Conservation (phyloP, 2,113 vertebrate species). For the Hyperoodon ampullatus region DNA sequence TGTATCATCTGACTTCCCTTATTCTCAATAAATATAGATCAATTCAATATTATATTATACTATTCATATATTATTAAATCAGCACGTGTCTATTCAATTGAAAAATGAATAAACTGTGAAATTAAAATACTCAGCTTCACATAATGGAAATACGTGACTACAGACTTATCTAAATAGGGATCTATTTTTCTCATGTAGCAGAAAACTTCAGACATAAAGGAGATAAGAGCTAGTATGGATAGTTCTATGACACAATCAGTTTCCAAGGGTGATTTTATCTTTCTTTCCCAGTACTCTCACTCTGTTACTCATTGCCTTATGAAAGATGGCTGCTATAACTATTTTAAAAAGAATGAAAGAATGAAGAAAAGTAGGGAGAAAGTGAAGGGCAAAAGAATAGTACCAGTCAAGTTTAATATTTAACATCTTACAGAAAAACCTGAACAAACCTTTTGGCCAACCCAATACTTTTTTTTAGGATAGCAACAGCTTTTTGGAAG, state of each 20-base stretch:
- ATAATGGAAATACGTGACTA: neutral
- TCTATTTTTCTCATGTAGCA: neutral
- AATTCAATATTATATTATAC: neutral
- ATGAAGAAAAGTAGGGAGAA: neutral
- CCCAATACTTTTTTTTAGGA: neutral
- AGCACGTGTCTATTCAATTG: neutral
- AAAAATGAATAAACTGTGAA: neutral
- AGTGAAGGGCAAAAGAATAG: neutral
- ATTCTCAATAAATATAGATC: neutral
- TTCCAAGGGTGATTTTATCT: slow-evolving; percentile 5
- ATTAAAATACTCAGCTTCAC: neutral
- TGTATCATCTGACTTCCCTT: neutral
- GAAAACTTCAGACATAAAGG: neutral
- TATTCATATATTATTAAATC: neutral
- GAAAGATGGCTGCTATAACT: neutral
- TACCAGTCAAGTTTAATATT: neutral
- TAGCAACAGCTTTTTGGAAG: neutral
- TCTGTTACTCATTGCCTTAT: neutral
- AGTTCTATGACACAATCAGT: neutral
- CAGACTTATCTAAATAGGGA: neutral
- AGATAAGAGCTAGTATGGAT: neutral
- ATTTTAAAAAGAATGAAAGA: neutral
- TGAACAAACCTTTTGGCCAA: too few relatives aligned
- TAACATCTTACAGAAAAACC: too few relatives aligned
- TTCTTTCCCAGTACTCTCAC: neutral